Base-by-base conservation (phyloP, 2,797 vertebrate species). In the Labroides dimidiatus region DNA sequence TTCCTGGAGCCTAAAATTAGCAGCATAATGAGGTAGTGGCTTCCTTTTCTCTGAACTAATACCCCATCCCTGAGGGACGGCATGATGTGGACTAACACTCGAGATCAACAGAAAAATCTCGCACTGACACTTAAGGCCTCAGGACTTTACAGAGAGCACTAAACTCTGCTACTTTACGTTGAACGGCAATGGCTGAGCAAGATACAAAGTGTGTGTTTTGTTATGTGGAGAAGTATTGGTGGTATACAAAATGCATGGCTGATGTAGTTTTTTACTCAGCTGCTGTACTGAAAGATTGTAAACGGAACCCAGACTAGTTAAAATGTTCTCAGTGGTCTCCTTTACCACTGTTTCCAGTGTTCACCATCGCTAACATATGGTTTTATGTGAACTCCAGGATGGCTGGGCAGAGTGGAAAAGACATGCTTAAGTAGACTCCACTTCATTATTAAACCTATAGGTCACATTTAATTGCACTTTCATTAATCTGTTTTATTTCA, bases 1-100 rank as follows among this genome's bases (percentile, higher is more conserved):
- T 94, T 93, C 91, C 92, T 92, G 89, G 82, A 92, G 87, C 90
- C 93, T 94, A 94, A 95, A 95, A 94, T 95, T 94, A 95, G 93
- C 90, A 76, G 84, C 74, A 88, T 93, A 93, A 94, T 94, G 89
- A 94, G 91, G 90, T 88, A 87, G 92, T 90, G 91, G 91, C 91
- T 94, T 94, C 92, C 93, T 92, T 91, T 90, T 87, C 89, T 91
- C 85, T 91, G 90, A 91, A 93, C 92, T 92, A 92, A 93, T 91
- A 80, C 82, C 70, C 84, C 77, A 67, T 91, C 87, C 92, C 89
- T 68, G 73, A 82, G 91, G 87, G 88, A 93, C 65, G 54, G 78
- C 85, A 84, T 80, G 86, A 93, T 91, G 88, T 93, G 89, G 90
- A 86, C 89, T 89, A 91, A 93, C 91, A 86, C 88, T 92, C 84